Conservation (phyloP, 1,140 invertebrate genomes). For the Pogonomyrmex californicus region DNA sequence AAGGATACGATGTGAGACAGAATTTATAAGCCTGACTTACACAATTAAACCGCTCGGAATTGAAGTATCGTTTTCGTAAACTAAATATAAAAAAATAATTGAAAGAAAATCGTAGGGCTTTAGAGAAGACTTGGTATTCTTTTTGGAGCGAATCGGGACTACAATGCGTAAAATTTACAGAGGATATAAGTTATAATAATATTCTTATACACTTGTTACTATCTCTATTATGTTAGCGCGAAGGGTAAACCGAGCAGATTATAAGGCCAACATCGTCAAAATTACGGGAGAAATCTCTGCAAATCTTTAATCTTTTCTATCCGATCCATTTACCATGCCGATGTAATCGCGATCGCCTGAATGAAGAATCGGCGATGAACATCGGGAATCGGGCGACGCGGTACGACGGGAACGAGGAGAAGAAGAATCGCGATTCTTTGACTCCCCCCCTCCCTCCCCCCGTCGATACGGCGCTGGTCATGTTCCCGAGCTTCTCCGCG, state of each 20-base stretch:
- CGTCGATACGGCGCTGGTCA: constrained; percentile 69
- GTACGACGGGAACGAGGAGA: constrained; percentile 33
- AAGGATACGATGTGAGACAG: too few relatives aligned
- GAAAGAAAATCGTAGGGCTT: not conserved
- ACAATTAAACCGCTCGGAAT: constrained; percentile 2
- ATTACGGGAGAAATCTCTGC: constrained; percentile 28
- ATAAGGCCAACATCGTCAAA: constrained; percentile 37
- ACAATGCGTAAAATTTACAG: not conserved
- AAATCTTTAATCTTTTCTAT: constrained; percentile 34
- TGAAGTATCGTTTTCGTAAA: not conserved
- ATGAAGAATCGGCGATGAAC: constrained; percentile 59
- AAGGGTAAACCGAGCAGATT: constrained; percentile 32
- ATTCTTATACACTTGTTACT: constrained; percentile 24
- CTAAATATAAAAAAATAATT: not conserved
- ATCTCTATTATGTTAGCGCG: constrained; percentile 20
- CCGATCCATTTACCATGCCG: constrained; percentile 34
- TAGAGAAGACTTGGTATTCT: not conserved
- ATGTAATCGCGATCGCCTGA: constrained; percentile 34
- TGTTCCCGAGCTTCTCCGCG: constrained; percentile 65
- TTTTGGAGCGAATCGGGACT: not conserved
- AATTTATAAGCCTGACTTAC: not conserved
- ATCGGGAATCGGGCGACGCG: constrained; percentile 30
- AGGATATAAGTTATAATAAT: constrained; percentile 9
- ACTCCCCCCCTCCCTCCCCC: not conserved
- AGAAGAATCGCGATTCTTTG: constrained; percentile 51